These are phyloP conservation scores for Callimico goeldii DNA, from an alignment of 2,797 vertebrate species.

Conservation along the genomic window DNA sequence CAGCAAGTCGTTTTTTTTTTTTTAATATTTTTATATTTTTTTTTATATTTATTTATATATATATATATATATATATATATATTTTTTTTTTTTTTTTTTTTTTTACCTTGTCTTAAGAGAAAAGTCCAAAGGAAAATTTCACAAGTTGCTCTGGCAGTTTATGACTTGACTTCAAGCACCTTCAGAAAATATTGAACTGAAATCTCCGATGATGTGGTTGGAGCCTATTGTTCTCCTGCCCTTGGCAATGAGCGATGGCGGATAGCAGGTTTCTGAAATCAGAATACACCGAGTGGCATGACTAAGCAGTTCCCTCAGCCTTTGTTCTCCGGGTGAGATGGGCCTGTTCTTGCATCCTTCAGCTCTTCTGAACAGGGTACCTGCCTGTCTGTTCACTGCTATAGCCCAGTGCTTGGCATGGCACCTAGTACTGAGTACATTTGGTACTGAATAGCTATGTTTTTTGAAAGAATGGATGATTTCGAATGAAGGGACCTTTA, in stretches of 20 bases:
- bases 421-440: not conserved
- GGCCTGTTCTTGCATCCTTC: too few relatives aligned
- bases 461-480: not conserved
- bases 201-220: not conserved
- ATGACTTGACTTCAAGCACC: not conserved
- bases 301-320: fast-evolving
- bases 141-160: not conserved
- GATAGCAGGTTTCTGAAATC: not conserved
- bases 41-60: too few relatives aligned
- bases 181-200: not conserved
- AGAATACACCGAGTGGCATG: fast-evolving
- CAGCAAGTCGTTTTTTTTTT: not conserved
- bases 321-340: fast-evolving
- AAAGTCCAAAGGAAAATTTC: not conserved
- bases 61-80: too few relatives aligned
- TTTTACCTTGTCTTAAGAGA: not conserved
- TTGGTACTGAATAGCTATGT: not conserved
- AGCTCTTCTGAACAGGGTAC: not conserved
- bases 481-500: not conserved
- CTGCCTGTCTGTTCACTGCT: fast-evolving
- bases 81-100: not conserved
- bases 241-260: not conserved
- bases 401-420: not conserved
- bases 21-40: too few relatives aligned
- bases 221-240: not conserved